Percentiles rank a stretch among this genome's conserved stretches.
phyloP scores from a whole-genome alignment of 2,113 vertebrate genomes.

The Platichthys flesus region DNA sequence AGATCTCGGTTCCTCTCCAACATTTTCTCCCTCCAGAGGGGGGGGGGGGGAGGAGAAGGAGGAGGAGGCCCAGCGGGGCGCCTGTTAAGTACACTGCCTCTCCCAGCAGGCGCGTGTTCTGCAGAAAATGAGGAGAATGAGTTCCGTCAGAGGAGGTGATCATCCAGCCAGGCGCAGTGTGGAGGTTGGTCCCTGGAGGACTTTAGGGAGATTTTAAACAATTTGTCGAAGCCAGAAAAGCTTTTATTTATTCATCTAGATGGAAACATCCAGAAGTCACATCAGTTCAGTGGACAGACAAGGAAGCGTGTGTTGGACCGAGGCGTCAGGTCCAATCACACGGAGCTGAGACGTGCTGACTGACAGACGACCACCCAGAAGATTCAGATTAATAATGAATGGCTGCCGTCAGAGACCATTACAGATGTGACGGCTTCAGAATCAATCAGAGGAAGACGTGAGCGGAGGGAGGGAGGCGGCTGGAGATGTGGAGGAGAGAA shows the following conservation, averaged over 20 bases:
- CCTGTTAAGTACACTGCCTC: conserved; percentile 27
- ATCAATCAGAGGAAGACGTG: conserved; percentile 8
- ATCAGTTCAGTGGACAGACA: neutral
- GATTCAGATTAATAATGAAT: neutral
- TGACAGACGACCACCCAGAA: neutral
- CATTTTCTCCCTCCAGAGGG: too few species aligned
- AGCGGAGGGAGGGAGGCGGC: neutral
- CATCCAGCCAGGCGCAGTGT: neutral
- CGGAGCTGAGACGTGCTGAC: neutral
- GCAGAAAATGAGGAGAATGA: conserved; percentile 10
- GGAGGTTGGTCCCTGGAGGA: neutral
- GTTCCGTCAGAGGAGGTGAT: conserved; percentile 7
- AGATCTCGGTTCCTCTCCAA: too few species aligned
- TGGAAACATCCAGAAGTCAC: neutral
- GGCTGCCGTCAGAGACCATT: neutral
- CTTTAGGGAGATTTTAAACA: neutral
- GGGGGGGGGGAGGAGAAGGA: too few species aligned
- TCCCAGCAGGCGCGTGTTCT: conserved; percentile 24
- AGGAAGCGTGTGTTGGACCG: neutral
- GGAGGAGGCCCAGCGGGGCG: conserved; percentile 1
- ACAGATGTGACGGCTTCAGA: neutral
- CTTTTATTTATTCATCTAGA: neutral
- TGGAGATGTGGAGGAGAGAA: neutral
- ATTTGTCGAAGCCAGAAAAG: neutral
- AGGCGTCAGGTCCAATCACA: too few species aligned